Evolutionary conservation across 2,888 invertebrate species (phyloP).

Genomic region (Sinodicranocentrus sp.): DNA sequence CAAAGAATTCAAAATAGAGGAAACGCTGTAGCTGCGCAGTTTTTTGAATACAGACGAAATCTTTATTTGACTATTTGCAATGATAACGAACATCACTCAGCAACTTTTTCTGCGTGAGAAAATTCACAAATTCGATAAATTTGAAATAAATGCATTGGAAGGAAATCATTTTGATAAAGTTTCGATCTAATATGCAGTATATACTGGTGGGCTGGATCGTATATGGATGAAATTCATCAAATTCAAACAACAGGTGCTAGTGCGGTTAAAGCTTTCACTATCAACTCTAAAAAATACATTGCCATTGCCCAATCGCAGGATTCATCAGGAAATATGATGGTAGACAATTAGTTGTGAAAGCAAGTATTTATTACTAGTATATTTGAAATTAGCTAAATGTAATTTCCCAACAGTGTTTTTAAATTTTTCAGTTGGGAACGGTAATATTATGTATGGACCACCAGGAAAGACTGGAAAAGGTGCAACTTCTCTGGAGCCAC

Average conservation of each 20-base stretch:
- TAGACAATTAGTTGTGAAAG: too few species aligned
- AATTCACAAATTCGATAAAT: neutral
- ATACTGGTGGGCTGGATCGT: constrained; percentile 73
- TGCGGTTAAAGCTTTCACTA: constrained; percentile 66
- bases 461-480: constrained; percentile 70
- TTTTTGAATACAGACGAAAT: constrained; percentile 65
- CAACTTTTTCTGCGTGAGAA: constrained; percentile 71
- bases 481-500: constrained; percentile 74
- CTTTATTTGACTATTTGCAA: constrained; percentile 69
- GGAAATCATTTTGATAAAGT: too few species aligned
- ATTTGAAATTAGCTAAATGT: neutral
- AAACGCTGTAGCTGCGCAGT: constrained; percentile 63
- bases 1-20: constrained; percentile 73
- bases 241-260: constrained; percentile 73
- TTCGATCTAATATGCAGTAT: constrained; percentile 50
- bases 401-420: constrained; percentile 24
- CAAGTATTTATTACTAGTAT: too few species aligned
- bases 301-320: constrained; percentile 72
- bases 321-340: constrained; percentile 69
- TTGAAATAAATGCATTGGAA: neutral
- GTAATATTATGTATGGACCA: constrained; percentile 69
- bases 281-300: constrained; percentile 68
- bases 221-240: constrained; percentile 76
- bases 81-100: constrained; percentile 71
- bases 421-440: constrained; percentile 72